phyloP scores from a whole-genome alignment of 2,113 vertebrate species.

The Alligator sinensis region DNA sequence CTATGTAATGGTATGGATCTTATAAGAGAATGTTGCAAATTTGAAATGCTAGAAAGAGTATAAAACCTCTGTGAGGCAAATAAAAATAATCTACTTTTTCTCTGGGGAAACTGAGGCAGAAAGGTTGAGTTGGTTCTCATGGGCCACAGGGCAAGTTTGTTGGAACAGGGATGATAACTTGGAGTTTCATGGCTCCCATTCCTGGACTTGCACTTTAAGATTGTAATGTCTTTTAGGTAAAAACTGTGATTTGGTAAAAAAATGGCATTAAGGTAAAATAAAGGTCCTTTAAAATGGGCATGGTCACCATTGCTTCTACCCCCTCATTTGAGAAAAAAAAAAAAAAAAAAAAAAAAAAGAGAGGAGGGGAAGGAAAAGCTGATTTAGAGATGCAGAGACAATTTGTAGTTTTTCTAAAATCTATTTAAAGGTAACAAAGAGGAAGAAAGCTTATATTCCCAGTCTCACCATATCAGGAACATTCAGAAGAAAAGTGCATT shows the following conservation, averaged over 20 bases:
- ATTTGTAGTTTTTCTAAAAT: not conserved
- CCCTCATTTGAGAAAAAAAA: not conserved
- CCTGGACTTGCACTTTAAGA: constrained; percentile 15
- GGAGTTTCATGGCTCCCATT: not conserved
- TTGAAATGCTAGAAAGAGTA: not conserved
- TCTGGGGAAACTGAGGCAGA: not conserved
- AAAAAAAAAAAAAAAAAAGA: too few species aligned
- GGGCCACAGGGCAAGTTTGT: constrained; percentile 1
- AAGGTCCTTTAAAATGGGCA: not conserved
- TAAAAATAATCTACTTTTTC: not conserved
- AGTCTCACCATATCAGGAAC: not conserved
- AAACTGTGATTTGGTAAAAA: constrained; percentile 7
- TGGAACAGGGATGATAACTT: not conserved
- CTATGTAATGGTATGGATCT: not conserved
- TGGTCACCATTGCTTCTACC: not conserved
- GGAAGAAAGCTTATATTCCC: not conserved
- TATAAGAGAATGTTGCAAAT: not conserved
- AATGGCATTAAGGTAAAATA: not conserved
- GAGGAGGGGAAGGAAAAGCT: not conserved
- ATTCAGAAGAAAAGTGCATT: not conserved
- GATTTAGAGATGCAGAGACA: not conserved
- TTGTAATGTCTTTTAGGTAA: not conserved
- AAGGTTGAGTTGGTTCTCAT: not conserved
- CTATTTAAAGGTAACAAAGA: not conserved
- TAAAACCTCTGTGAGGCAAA: not conserved